Conservation (phyloP, 2,113 vertebrate genomes). For the Macquaria australasica region DNA sequence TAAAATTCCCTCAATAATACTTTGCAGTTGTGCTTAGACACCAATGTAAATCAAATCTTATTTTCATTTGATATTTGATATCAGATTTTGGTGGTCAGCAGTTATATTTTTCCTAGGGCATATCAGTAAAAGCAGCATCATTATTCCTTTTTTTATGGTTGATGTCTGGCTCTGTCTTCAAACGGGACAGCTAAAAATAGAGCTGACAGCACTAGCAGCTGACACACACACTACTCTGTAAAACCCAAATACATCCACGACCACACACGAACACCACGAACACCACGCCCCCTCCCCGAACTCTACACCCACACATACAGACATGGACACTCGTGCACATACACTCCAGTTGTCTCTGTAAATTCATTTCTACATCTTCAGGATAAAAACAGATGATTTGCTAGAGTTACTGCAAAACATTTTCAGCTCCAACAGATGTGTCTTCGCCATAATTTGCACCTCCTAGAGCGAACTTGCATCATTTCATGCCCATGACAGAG, state of each 20-base stretch:
- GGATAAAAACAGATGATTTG: background rate
- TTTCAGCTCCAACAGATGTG: background rate
- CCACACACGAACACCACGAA: slow-evolving; percentile 45
- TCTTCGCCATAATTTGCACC: background rate
- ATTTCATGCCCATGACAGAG: background rate
- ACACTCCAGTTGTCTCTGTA: background rate
- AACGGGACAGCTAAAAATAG: slow-evolving; percentile 72
- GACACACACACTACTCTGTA: slow-evolving; percentile 43
- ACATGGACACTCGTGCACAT: background rate
- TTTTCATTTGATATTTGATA: slow-evolving; percentile 17
- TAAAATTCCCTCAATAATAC: background rate
- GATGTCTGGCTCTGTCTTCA: slow-evolving; percentile 29
- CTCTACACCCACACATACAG: background rate
- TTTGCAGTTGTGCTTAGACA: background rate
- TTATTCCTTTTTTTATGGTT: slow-evolving; percentile 27
- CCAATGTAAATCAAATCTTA: background rate
- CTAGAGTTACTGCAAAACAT: background rate
- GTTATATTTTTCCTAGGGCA: slow-evolving; percentile 1
- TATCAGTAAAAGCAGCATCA: slow-evolving; percentile 24
- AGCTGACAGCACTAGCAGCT: slow-evolving; percentile 74
- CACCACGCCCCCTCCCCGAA: background rate
- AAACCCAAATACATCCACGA: slow-evolving; percentile 43
- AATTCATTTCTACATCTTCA: background rate
- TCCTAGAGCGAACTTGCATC: background rate
- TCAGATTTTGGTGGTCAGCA: background rate